Conservation (phyloP, 2,888 invertebrate species). For the Cephus pygmeus region DNA sequence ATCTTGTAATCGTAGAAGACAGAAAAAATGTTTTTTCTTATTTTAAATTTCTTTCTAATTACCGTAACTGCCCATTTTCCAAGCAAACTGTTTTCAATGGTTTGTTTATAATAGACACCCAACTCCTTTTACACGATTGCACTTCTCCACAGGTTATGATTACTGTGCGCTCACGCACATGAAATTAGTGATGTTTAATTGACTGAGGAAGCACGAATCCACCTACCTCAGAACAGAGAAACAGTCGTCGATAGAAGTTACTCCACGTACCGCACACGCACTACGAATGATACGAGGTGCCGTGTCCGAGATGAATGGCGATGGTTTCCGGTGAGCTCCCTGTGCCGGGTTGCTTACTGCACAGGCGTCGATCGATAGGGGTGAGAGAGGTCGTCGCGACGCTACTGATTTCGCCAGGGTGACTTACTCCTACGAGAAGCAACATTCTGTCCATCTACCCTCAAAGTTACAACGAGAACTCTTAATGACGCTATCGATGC, state of each 20-base stretch:
- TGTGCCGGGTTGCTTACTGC: constrained; percentile 44
- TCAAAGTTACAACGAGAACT: neutral
- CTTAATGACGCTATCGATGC: neutral
- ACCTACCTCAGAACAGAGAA: neutral
- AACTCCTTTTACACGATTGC: neutral
- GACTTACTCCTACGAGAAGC: neutral
- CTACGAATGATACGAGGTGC: constrained; percentile 13
- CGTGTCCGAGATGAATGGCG: constrained; percentile 37
- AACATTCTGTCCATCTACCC: neutral
- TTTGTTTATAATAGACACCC: neutral
- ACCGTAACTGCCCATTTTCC: neutral
- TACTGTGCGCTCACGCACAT: neutral
- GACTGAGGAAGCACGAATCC: neutral
- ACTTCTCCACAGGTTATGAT: neutral
- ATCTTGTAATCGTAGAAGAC: neutral
- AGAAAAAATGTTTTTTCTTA: neutral
- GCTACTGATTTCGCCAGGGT: constrained; percentile 4
- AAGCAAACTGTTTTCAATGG: neutral
- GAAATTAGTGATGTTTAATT: neutral
- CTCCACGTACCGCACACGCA: neutral
- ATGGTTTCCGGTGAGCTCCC: constrained; percentile 40
- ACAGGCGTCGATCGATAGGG: constrained; percentile 59
- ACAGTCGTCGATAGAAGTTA: neutral
- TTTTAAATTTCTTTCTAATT: neutral
- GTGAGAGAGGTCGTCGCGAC: constrained; percentile 36